Percentiles rank a stretch among this genome's conserved stretches.
These are phyloP conservation scores for Drosophila prosaltans DNA, from an alignment of 1,140 invertebrate genomes.

Conservation along the genomic window DNA sequence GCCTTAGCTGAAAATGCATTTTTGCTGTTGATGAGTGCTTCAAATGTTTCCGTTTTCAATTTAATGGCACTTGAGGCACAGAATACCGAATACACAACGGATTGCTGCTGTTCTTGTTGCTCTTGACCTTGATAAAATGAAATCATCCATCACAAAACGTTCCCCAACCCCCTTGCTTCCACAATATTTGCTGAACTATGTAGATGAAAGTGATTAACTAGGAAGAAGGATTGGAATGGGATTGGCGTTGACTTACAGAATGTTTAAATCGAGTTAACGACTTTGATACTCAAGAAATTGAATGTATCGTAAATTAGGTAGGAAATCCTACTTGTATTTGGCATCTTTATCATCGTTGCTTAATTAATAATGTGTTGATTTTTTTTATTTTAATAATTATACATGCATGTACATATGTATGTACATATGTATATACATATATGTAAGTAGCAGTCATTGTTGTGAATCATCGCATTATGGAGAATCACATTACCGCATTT, in stretches of 20 bases:
- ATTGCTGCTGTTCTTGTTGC: not conserved
- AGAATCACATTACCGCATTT: not conserved
- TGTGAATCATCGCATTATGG: not conserved
- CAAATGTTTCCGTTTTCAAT: constrained; percentile 41
- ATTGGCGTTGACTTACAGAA: not conserved
- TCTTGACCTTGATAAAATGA: constrained; percentile 6
- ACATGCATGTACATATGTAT: not conserved
- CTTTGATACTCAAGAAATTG: no score
- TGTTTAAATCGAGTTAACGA: no score
- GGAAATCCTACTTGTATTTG: not conserved
- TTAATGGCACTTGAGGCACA: constrained; percentile 11
- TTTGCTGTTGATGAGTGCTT: constrained; percentile 17
- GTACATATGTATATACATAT: no score
- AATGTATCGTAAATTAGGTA: not conserved
- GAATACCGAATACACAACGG: not conserved
- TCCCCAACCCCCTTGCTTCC: not conserved
- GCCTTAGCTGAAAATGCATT: not conserved
- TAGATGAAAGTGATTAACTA: not conserved
- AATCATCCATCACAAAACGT: constrained; percentile 6
- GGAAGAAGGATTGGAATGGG: not conserved
- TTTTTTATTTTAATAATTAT: not conserved
- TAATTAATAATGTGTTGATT: not conserved
- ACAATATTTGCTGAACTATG: not conserved
- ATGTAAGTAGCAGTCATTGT: not conserved
- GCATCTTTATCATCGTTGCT: not conserved